phyloP scores from a whole-genome alignment of 2,113 vertebrate species.

The Psilopsiagon aurifrons region DNA sequence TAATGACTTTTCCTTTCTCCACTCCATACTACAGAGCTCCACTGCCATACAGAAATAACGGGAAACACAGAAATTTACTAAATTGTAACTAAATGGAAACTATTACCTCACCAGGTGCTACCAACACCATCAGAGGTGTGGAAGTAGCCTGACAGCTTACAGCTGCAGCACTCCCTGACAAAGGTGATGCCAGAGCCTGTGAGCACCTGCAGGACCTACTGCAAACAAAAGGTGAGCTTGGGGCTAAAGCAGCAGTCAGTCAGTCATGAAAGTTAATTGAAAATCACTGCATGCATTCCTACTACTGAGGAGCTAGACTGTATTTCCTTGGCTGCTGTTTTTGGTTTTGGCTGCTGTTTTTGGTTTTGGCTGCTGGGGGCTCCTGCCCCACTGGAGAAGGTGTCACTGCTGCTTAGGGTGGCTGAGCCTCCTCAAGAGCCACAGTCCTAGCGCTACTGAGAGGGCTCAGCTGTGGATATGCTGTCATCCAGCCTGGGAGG shows the following conservation, averaged over 20 bases:
- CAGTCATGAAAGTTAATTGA: not conserved
- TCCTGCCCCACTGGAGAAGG: not conserved
- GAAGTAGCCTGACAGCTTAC: not conserved
- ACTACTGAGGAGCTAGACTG: not conserved
- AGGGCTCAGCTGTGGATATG: not conserved
- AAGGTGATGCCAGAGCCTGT: not conserved
- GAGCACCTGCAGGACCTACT: not conserved
- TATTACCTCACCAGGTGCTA: constrained; percentile 32
- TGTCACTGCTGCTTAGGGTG: rapidly evolving
- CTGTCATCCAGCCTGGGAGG: not conserved
- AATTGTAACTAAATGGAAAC: constrained; percentile 61
- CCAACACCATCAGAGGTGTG: not conserved
- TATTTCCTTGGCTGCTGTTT: not conserved
- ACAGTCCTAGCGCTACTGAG: not conserved
- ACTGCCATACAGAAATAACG: constrained; percentile 38
- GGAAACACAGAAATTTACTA: constrained; percentile 37
- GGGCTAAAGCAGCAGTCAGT: not conserved
- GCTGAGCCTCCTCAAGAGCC: not conserved
- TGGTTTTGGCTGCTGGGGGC: not conserved
- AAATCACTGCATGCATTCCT: not conserved
- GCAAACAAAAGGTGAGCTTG: not conserved
- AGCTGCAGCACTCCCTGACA: not conserved
- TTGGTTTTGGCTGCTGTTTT: not conserved
- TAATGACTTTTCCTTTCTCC: constrained; percentile 78
- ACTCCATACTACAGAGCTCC: constrained; percentile 24